A percentile compares a stretch with the other conserved stretches of the same genome.
Conservation (phyloP, 2,888 invertebrate genomes). For the Neoaliturus tenellus region DNA sequence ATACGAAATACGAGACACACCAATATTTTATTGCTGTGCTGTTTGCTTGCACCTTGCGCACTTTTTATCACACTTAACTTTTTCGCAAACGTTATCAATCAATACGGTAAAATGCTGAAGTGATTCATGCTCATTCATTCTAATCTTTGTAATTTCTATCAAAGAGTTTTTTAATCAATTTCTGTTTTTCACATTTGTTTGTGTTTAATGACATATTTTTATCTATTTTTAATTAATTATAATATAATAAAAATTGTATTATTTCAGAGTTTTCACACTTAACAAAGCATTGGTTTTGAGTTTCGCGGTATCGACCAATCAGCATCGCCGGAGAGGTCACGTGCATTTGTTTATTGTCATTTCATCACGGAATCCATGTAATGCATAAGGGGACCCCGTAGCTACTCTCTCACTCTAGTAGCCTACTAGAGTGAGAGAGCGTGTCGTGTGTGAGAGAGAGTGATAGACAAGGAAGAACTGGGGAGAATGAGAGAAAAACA, state of each 20-base stretch:
- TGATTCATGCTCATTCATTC: neutral
- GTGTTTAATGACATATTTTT: neutral
- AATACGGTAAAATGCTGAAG: slow-evolving; percentile 1
- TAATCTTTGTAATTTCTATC: neutral
- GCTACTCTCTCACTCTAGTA: slow-evolving; percentile 59
- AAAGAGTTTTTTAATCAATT: neutral
- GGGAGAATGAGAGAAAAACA: slow-evolving; percentile 70
- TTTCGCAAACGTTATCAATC: slow-evolving; percentile 21
- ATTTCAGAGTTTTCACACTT: neutral
- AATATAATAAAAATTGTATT: neutral
- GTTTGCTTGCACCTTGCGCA: neutral
- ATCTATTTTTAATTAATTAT: neutral
- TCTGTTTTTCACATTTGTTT: neutral
- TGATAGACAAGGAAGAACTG: slow-evolving; percentile 63
- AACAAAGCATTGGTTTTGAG: slow-evolving; percentile 29
- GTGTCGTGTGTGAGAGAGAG: slow-evolving; percentile 55
- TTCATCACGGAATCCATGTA: slow-evolving; percentile 69
- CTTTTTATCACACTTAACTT: neutral
- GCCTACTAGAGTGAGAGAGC: slow-evolving; percentile 62
- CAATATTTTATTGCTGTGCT: too few relatives aligned
- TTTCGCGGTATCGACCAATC: slow-evolving; percentile 47
- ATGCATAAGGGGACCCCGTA: slow-evolving; percentile 69
- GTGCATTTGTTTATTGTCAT: slow-evolving; percentile 69
- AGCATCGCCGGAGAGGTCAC: slow-evolving; percentile 63
- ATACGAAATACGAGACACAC: too few relatives aligned